These are phyloP conservation scores for Neoascia interrupta DNA, from an alignment of 2,888 invertebrate species.

Conservation along the genomic window DNA sequence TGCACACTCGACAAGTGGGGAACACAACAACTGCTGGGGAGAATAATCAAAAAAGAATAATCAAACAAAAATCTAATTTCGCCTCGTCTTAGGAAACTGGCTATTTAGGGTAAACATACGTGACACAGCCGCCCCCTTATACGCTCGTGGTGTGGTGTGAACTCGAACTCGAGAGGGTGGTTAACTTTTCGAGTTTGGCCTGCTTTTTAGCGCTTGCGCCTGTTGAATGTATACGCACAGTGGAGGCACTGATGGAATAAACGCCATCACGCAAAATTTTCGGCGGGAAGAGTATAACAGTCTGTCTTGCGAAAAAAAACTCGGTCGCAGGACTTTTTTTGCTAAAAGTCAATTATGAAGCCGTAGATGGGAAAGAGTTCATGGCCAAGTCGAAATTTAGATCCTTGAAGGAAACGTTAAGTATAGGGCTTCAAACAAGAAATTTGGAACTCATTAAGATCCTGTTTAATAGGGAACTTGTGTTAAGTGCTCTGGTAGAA, in stretches of 20 bases:
- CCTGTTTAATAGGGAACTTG: too few relatives aligned
- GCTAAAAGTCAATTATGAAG: too few relatives aligned
- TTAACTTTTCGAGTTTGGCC: too few relatives aligned
- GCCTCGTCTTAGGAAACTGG: slow-evolving; percentile 39
- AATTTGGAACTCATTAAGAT: too few relatives aligned
- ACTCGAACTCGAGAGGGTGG: neutral
- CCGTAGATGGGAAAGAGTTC: too few relatives aligned
- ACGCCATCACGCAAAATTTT: slow-evolving; percentile 12
- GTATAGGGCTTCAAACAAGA: too few relatives aligned
- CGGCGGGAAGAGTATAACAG: slow-evolving; percentile 24
- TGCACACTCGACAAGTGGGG: neutral
- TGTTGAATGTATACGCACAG: slow-evolving; percentile 20
- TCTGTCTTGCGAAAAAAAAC: neutral
- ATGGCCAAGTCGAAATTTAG: too few relatives aligned
- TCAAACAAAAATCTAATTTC: slow-evolving; percentile 45
- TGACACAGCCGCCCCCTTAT: slow-evolving; percentile 6
- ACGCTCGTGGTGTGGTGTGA: neutral
- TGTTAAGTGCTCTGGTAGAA: too few relatives aligned
- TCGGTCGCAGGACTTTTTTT: neutral
- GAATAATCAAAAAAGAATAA: slow-evolving; percentile 13
- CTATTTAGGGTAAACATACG: slow-evolving; percentile 26
- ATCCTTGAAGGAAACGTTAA: too few relatives aligned
- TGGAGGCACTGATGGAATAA: too few relatives aligned
- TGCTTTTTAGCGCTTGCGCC: slow-evolving; percentile 51
- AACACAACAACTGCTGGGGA: too few relatives aligned